Evolutionary conservation across 2,797 vertebrate genomes (phyloP).

Genomic region (Myotis planiceps): DNA sequence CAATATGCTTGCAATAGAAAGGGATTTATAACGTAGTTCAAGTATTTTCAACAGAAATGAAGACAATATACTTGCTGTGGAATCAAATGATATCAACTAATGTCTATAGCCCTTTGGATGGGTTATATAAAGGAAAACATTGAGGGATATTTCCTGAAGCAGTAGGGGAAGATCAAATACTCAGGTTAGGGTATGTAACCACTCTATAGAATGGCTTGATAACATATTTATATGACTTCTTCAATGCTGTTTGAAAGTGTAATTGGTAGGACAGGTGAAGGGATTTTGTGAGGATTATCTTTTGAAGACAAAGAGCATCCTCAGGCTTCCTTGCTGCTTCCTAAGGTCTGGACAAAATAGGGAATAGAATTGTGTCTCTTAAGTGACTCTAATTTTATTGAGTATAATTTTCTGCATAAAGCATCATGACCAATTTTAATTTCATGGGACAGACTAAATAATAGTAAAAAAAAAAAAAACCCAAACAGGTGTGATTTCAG

Average conservation of each 20-base stretch:
- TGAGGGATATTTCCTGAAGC: not conserved
- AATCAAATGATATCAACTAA: not conserved
- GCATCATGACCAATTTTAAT: not conserved
- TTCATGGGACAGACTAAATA: not conserved
- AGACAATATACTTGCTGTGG: not conserved
- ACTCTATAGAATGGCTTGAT: not conserved
- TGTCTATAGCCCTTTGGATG: not conserved
- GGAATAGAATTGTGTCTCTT: not conserved
- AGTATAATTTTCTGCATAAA: conserved; percentile 9
- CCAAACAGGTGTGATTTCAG: not conserved
- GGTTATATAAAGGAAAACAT: not conserved
- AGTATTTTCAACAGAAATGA: conserved; percentile 18
- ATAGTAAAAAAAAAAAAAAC: not conserved
- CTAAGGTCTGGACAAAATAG: not conserved
- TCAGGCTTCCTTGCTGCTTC: not conserved
- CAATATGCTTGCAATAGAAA: not conserved
- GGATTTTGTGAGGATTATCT: not conserved
- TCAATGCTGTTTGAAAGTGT: not conserved
- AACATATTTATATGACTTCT: not conserved
- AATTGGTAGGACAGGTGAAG: not conserved
- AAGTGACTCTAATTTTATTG: not conserved
- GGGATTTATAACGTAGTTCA: not conserved
- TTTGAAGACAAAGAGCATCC: not conserved
- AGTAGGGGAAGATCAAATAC: conserved; percentile 15
- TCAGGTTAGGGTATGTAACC: not conserved